phyloP scores from a whole-genome alignment of 2,113 vertebrate species.

The Indicator indicator region DNA sequence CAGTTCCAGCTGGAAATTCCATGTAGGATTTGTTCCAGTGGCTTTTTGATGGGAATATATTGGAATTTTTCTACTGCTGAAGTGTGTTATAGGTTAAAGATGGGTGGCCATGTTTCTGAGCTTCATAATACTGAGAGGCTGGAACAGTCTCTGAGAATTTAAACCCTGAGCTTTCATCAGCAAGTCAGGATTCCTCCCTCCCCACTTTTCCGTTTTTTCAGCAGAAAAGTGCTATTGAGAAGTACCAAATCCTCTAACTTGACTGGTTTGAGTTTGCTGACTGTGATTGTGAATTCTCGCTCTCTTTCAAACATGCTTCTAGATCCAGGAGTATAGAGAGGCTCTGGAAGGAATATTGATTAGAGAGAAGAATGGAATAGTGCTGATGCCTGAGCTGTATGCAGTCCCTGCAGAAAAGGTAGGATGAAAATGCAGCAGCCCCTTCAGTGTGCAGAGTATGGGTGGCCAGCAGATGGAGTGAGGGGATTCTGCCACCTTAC shows the following conservation, averaged over 20 bases:
- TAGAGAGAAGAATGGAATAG: slow-evolving; percentile 90
- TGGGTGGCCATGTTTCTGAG: background rate
- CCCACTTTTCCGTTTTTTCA: background rate
- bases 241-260: background rate
- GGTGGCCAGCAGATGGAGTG: background rate
- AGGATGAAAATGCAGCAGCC: background rate
- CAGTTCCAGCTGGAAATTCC: background rate
- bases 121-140: background rate
- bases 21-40: background rate
- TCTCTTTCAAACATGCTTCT: background rate
- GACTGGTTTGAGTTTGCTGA: background rate
- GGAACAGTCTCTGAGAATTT: background rate
- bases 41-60: background rate
- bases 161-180: background rate
- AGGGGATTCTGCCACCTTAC: too few species aligned
- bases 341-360: slow-evolving; percentile 93
- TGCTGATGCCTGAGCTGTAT: slow-evolving; percentile 93
- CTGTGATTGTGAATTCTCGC: background rate
- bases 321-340: slow-evolving; percentile 96
- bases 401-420: slow-evolving; percentile 92
- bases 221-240: background rate
- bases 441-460: background rate
- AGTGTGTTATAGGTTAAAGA: background rate
- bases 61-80: background rate
- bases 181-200: background rate